phyloP scores from a whole-genome alignment of 2,888 invertebrate genomes.

The Allygus modestus region DNA sequence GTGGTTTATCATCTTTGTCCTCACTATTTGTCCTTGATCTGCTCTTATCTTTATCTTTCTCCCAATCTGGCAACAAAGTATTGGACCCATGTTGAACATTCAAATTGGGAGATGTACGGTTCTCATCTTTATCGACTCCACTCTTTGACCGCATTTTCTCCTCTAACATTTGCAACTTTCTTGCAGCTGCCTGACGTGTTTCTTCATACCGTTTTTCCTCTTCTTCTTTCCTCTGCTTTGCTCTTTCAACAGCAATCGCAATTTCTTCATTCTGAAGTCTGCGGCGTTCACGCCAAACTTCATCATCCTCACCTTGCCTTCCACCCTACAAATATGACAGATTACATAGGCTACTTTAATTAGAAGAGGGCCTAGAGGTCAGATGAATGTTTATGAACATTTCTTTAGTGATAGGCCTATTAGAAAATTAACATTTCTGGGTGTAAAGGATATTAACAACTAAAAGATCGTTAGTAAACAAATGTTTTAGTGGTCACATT shows the following conservation, averaged over 20 bases:
- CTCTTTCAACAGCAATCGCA: conserved; percentile 88
- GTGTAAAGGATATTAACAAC: no score
- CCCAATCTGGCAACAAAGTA: conserved; percentile 60
- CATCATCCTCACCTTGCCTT: conserved; percentile 76
- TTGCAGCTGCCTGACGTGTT: conserved; percentile 80
- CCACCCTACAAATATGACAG: conserved; percentile 62
- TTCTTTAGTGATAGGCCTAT: no score
- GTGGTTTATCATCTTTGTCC: conserved; percentile 73
- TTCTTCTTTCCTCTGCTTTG: conserved; percentile 91
- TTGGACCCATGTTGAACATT: conserved; percentile 54
- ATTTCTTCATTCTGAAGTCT: conserved; percentile 84
- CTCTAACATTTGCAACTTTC: conserved; percentile 83
- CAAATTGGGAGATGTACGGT: neutral
- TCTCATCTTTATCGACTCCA: conserved; percentile 38
- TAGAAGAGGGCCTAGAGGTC: no score
- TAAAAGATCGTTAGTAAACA: no score
- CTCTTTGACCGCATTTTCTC: conserved; percentile 76
- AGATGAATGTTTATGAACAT: no score
- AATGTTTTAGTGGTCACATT: no score
- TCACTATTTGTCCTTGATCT: conserved; percentile 65
- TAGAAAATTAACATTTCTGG: no score
- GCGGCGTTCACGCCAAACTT: conserved; percentile 84
- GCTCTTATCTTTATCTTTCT: conserved; percentile 62
- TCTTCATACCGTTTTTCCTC: conserved; percentile 89
- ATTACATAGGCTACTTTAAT: no score